Base-by-base conservation (phyloP, 1,140 invertebrate species). In the Caenorhabditis briggsae region DNA sequence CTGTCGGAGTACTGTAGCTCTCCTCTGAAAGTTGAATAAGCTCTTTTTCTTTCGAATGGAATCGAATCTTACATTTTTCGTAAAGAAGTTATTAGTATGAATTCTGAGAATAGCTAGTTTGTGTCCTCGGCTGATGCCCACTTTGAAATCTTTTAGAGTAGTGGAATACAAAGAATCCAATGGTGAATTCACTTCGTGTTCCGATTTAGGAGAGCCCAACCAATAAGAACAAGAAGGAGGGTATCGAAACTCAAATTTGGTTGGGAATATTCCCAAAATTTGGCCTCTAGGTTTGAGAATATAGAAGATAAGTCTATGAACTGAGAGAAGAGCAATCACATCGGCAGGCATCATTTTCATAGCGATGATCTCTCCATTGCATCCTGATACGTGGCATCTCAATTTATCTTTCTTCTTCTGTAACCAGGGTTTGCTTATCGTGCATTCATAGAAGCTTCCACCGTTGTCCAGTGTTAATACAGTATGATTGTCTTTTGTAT, bases 391-490 rank as follows among this genome's bases (percentile, higher is more conserved):
- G 55, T 94, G 92, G 82, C 93, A 94, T 7, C 88, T 64, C 23
- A 83, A n/a, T 46, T 74, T 50, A 58, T 65, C 50, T 82, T 65
- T 84, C 53, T 46, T 48, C 33, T 84, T 55, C 59, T 84, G 23
- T 5, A 84, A 8, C 64, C 83, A 84, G 2, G 12, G 64, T 65
- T 23, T 64, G 18, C 59, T 70, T 6, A 87, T 83, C 20, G 23
- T n/a, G 23, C 85, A 94, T 90, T 98, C 95, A 94, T 97, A 99
- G 5, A 99, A 97, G n/a, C 96, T 98, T 2, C 97, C 97, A 18
- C 97, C 97, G 86, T 96, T 97, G 92, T 99, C 97, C 25, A 96
- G 95, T 74, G 96, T 96, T 18, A 98, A 96, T 96, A 78, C 96
- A 92, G 82, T 56, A 58, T 64, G 61, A 25, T 87, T 90, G 58